These are phyloP conservation scores for Ophion obscuratus DNA, from an alignment of 2,888 invertebrate genomes.

Conservation along the genomic window DNA sequence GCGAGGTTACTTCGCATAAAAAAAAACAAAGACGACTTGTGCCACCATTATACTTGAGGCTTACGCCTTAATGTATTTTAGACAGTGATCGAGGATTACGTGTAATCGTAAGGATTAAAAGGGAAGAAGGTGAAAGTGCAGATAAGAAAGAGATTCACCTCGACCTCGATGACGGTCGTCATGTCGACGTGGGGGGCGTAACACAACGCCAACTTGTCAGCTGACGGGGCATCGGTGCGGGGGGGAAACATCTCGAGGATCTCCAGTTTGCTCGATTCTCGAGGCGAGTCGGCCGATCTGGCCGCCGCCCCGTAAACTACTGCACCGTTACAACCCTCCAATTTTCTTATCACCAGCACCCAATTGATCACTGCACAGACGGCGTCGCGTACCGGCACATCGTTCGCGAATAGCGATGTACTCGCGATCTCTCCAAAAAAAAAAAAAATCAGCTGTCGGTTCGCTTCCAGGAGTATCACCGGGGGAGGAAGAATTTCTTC, in stretches of 20 bases:
- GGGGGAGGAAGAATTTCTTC: background rate
- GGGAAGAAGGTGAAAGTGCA: background rate
- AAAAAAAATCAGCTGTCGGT: background rate
- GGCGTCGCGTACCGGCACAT: slow-evolving; percentile 37
- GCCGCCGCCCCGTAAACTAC: slow-evolving; percentile 68
- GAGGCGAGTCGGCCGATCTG: slow-evolving; percentile 69
- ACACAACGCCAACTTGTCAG: slow-evolving; percentile 87
- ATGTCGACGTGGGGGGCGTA: slow-evolving; percentile 89
- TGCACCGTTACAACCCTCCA: slow-evolving; percentile 68
- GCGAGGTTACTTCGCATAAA: background rate
- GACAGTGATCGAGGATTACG: background rate
- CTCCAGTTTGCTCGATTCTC: slow-evolving; percentile 80
- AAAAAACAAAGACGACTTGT: no score
- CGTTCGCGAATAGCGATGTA: slow-evolving; percentile 15
- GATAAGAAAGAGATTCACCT: slow-evolving; percentile 84
- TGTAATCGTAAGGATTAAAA: background rate
- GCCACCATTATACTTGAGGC: background rate
- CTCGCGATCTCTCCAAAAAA: background rate
- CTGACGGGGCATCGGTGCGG: slow-evolving; percentile 82
- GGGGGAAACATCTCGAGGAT: slow-evolving; percentile 83
- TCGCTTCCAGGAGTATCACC: background rate
- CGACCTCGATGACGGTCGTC: slow-evolving; percentile 91
- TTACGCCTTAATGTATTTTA: background rate
- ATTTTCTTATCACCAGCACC: slow-evolving; percentile 64
- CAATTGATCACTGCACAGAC: slow-evolving; percentile 60